Conservation (phyloP, 2,113 vertebrate genomes). For the Poicephalus gulielmi region DNA sequence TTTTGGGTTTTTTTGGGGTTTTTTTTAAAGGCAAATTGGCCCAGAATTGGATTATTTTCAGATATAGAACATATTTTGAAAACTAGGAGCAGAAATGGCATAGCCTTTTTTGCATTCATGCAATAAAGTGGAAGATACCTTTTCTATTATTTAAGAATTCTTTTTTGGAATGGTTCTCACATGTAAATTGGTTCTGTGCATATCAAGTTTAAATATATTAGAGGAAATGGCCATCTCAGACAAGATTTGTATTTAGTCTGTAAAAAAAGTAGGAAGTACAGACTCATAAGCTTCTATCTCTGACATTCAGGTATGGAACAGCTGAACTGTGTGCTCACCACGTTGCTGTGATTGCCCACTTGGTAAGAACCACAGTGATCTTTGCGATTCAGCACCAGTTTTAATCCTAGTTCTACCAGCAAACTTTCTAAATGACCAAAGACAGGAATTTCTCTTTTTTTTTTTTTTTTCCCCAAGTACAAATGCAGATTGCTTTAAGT, state of each 20-base stretch:
- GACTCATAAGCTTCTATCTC: background rate
- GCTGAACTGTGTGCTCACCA: slow-evolving; percentile 94
- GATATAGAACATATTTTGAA: background rate
- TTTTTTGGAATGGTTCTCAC: background rate
- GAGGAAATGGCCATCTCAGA: background rate
- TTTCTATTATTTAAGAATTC: background rate
- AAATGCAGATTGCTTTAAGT: background rate
- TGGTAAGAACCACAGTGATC: slow-evolving; percentile 78
- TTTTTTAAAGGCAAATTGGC: background rate
- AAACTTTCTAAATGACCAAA: background rate
- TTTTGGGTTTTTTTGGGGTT: background rate
- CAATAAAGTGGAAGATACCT: background rate
- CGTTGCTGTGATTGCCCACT: slow-evolving; percentile 78
- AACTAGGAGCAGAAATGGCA: background rate
- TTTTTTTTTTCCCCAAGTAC: background rate
- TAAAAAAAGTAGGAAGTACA: background rate
- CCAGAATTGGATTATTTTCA: background rate
- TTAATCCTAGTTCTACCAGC: background rate
- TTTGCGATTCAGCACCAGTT: background rate
- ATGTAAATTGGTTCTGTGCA: background rate
- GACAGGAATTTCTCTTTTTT: background rate
- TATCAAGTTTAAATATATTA: background rate
- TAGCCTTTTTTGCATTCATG: background rate
- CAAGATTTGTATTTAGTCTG: background rate
- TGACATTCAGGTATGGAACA: slow-evolving; percentile 83